Evolutionary conservation across 2,888 invertebrate species (phyloP).

Genomic region (Scelioninae gen. 1): DNA sequence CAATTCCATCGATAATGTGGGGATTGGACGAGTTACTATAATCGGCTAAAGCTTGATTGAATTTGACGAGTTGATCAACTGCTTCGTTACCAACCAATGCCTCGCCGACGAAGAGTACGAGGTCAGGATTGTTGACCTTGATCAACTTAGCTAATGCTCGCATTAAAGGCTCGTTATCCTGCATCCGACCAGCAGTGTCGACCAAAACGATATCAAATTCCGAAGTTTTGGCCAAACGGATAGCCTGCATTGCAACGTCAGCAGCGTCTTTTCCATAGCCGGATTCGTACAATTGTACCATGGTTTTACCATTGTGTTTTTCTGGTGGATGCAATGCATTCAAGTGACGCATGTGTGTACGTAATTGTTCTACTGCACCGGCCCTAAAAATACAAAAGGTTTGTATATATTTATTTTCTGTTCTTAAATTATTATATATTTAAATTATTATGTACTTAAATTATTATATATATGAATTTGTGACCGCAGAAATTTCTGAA

Average conservation of each 20-base stretch:
- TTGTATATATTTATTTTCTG: too few relatives aligned
- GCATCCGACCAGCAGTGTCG: slow-evolving; percentile 99
- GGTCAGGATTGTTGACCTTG: slow-evolving; percentile 98
- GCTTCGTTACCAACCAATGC: slow-evolving; percentile 99
- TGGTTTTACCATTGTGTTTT: slow-evolving; percentile 88
- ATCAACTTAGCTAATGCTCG: slow-evolving; percentile 98
- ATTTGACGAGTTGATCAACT: slow-evolving; percentile 99
- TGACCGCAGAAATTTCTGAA: too few relatives aligned
- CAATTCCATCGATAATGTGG: slow-evolving; percentile 98
- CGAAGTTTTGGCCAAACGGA: slow-evolving; percentile 92
- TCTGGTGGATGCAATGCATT: slow-evolving; percentile 96
- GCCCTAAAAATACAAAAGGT: too few relatives aligned
- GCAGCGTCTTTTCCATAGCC: slow-evolving; percentile 99
- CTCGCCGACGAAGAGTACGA: slow-evolving; percentile 99
- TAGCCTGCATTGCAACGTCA: slow-evolving; percentile 98
- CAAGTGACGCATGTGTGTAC: slow-evolving; percentile 96
- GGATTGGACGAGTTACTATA: slow-evolving; percentile 90
- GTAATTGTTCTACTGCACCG: too few relatives aligned
- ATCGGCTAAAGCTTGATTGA: slow-evolving; percentile 98
- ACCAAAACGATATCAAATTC: slow-evolving; percentile 96
- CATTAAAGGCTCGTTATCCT: slow-evolving; percentile 99
- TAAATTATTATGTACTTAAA: too few relatives aligned
- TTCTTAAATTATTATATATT: too few relatives aligned
- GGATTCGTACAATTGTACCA: slow-evolving; percentile 98
- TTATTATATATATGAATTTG: too few relatives aligned